These are phyloP conservation scores for Calameuta filiformis DNA, from an alignment of 2,888 invertebrate species.

Conservation along the genomic window DNA sequence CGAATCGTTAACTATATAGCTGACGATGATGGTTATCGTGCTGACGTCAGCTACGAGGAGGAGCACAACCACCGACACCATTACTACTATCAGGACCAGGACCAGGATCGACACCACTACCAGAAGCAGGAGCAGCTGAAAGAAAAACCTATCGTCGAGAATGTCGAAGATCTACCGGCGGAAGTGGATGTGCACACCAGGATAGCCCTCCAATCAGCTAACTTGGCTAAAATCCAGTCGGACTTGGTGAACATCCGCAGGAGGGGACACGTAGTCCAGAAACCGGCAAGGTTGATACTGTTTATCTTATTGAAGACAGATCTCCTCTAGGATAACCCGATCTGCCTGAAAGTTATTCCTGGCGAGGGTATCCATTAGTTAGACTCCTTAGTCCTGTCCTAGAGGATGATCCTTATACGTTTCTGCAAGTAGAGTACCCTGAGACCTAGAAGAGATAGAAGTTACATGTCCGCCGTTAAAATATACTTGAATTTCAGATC, in stretches of 20 bases:
- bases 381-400: not conserved
- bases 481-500: not conserved
- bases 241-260: not conserved
- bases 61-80: not conserved
- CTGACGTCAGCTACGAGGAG: conserved; percentile 29
- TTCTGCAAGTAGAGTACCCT: not conserved
- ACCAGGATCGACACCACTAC: not conserved
- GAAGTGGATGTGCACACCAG: conserved; percentile 18
- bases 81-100: not conserved
- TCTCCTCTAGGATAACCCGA: not conserved
- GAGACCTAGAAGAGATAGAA: not conserved
- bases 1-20: conserved; percentile 28
- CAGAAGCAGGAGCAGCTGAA: not conserved
- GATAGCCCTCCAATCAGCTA: conserved; percentile 26
- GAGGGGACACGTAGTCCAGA: not conserved
- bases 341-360: not conserved
- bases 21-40: conserved; percentile 27
- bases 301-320: not conserved
- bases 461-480: not conserved
- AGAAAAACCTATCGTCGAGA: conserved; percentile 23
- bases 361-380: not conserved
- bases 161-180: conserved; percentile 20
- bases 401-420: not conserved
- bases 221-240: conserved; percentile 30
- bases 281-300: not conserved